Conservation (phyloP, 2,888 invertebrate species). For the Eupithecia dodoneata region DNA sequence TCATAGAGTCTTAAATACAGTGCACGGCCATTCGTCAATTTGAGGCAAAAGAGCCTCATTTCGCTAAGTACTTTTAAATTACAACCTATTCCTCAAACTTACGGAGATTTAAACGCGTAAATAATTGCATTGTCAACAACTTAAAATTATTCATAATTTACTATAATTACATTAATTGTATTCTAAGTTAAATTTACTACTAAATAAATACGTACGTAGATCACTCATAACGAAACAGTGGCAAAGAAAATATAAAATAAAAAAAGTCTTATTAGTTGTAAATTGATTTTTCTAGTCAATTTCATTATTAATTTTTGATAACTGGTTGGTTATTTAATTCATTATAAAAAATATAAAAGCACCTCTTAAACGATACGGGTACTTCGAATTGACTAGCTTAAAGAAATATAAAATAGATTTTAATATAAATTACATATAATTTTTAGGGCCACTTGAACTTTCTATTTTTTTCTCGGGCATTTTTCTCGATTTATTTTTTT, state of each 20-base stretch:
- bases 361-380: conserved; percentile 15
- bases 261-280: neutral
- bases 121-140: conserved; percentile 43
- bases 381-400: conserved; percentile 18
- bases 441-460: neutral
- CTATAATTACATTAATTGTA: conserved; percentile 18
- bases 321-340: conserved; percentile 3
- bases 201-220: conserved; percentile 34
- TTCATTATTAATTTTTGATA: neutral
- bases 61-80: conserved; percentile 1
- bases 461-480: neutral
- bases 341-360: neutral
- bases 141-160: conserved; percentile 32
- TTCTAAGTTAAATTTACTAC: conserved; percentile 30
- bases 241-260: conserved; percentile 25
- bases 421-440: neutral
- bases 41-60: conserved; percentile 6
- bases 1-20: neutral
- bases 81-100: conserved; percentile 6
- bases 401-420: conserved; percentile 1
- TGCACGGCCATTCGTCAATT: neutral
- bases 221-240: conserved; percentile 27
- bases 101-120: conserved; percentile 13
- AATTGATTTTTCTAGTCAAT: conserved; percentile 10
- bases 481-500: neutral